phyloP scores from a whole-genome alignment of 2,113 vertebrate genomes.

The Neogale vison region DNA sequence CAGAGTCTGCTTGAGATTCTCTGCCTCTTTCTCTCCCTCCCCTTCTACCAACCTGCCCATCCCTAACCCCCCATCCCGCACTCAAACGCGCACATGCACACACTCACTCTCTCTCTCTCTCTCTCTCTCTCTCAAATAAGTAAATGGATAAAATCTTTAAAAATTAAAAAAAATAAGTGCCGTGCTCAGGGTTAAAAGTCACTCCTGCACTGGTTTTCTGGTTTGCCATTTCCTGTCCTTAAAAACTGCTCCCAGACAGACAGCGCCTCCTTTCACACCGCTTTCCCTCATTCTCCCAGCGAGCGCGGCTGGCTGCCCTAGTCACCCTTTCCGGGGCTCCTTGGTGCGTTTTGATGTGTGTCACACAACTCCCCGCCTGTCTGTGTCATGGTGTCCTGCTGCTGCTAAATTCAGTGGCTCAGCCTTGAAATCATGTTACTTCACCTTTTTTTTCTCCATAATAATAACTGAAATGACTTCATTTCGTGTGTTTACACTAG shows the following conservation, averaged over 20 bases:
- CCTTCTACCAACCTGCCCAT: neutral
- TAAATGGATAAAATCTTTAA: neutral
- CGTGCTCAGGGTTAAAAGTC: too few species aligned
- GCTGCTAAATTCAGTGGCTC: neutral
- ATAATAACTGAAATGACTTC: neutral
- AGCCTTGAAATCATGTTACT: neutral
- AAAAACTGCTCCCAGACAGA: neutral
- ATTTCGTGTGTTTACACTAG: neutral
- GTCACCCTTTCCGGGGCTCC: neutral
- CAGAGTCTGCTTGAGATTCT: neutral
- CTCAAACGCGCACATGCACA: neutral
- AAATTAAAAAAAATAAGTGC: neutral
- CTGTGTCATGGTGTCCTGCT: neutral
- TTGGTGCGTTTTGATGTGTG: fast-evolving
- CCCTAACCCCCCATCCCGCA: neutral
- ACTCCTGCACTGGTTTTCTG: neutral
- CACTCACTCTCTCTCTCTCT: neutral
- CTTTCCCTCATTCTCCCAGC: neutral
- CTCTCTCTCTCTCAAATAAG: neutral
- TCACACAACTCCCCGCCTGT: fast-evolving
- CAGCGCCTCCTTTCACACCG: neutral
- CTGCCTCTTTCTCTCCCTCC: neutral
- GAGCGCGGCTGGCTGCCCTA: too few species aligned
- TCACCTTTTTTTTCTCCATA: neutral
- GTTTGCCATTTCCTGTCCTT: neutral